Evolutionary conservation across 2,797 vertebrate genomes (phyloP), one percentile per base, ranked within the genome.

Genomic region (Melanogrammus aeglefinus): DNA sequence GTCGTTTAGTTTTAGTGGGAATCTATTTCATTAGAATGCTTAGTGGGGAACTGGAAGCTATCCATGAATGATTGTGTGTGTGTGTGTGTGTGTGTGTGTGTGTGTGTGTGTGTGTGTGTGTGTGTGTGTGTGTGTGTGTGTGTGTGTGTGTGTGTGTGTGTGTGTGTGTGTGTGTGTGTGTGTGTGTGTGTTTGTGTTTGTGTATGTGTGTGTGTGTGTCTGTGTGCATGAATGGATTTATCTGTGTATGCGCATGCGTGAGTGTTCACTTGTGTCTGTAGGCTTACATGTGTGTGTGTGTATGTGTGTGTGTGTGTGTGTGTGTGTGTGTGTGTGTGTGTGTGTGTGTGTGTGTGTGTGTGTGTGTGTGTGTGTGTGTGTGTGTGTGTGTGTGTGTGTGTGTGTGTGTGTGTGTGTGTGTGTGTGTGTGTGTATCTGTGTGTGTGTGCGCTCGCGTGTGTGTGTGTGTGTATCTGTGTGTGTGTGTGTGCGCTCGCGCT

Each of bases 41-140:
- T 73, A 77, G 77, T 82, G 72, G 82, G 84, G 82, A 82, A 80
- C 81, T 74, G 75, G 76, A 74, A 82, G 74, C 73, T 76, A 44
- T 77, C 72, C 80, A 78, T 57, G n/a, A 36, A 24, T 24, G 57
- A 36, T 21, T n/a, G 39, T 72, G 76, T 72, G 10, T 76, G 44
- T 76, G 51, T 74, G 72, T 51, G 72, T 74, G 75, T 71, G 75
- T 71, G 66, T 41, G 66, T 71, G 66, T 77, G 66, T 66, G 51
- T 63, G 75, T 51, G 66, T 71, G 38, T 41, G 38, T 72, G 70
- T 80, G 75, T 76, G 35, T 24, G 57, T 75, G 66, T 76, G 63
- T 27, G 14, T 38, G 35, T 72, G 69, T 77, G 75, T 7, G 41
- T 66, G 69, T 75, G 72, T 74, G 74, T 75, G n/a, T n/a, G n/a